Conservation (phyloP, 2,113 vertebrate genomes). For the Larimichthys crocea region DNA sequence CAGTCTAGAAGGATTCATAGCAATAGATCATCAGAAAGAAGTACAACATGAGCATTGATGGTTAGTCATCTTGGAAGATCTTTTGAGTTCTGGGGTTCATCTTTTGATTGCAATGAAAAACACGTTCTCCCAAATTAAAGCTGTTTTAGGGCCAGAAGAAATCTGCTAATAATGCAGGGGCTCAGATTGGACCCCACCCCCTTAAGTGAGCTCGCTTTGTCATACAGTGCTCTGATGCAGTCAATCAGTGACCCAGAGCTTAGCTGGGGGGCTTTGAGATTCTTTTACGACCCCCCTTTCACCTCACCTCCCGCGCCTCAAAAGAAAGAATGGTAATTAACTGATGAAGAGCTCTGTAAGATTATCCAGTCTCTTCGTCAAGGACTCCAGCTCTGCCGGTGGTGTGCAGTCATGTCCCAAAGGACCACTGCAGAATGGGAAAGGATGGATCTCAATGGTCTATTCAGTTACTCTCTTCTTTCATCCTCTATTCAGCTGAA, state of each 20-base stretch:
- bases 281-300: slow-evolving; percentile 72
- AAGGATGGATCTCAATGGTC: slow-evolving; percentile 75
- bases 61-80: neutral
- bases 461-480: slow-evolving; percentile 70
- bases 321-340: slow-evolving; percentile 84
- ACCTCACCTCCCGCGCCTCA: slow-evolving; percentile 67
- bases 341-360: slow-evolving; percentile 81
- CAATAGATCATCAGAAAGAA: slow-evolving; percentile 19
- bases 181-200: slow-evolving; percentile 59
- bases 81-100: neutral
- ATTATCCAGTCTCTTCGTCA: slow-evolving; percentile 71
- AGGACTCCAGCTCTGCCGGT: slow-evolving; percentile 59
- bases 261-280: slow-evolving; percentile 79
- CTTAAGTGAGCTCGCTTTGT: slow-evolving; percentile 77
- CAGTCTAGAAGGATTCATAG: neutral
- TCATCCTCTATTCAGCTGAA: slow-evolving; percentile 62
- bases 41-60: neutral
- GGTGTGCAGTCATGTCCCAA: slow-evolving; percentile 73
- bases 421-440: slow-evolving; percentile 65
- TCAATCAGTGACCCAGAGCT: slow-evolving; percentile 80
- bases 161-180: slow-evolving; percentile 41
- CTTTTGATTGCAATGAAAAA: neutral
- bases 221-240: slow-evolving; percentile 68
- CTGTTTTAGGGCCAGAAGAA: slow-evolving; percentile 58
- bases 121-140: slow-evolving; percentile 30